Evolutionary conservation across 2,797 vertebrate species (phyloP).

Genomic region (Hoplostethus atlanticus): DNA sequence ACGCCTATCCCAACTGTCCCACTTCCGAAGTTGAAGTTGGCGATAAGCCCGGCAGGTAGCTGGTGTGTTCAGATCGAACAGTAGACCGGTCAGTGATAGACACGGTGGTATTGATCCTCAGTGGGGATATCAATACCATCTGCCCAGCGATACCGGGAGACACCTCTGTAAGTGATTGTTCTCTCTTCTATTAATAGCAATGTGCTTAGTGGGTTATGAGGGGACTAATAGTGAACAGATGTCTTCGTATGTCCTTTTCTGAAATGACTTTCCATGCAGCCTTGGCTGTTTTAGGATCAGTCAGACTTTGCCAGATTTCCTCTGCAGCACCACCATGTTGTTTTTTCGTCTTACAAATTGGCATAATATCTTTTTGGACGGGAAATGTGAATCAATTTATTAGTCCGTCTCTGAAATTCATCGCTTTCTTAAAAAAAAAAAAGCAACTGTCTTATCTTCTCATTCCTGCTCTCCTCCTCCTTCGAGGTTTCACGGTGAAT

Average conservation of each 20-base stretch:
- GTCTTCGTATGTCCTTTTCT: slow-evolving; percentile 12
- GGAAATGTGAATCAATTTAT: background rate
- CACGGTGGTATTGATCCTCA: slow-evolving; percentile 49
- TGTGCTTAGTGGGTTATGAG: slow-evolving; percentile 15
- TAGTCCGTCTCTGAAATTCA: slow-evolving; percentile 14
- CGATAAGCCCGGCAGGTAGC: background rate
- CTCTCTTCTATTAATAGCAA: slow-evolving; percentile 44
- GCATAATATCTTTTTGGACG: background rate
- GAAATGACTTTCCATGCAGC: slow-evolving; percentile 3
- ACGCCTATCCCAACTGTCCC: slow-evolving; percentile 16
- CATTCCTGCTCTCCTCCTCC: slow-evolving; percentile 19
- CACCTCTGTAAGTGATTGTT: background rate
- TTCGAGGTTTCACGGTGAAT: slow-evolving; percentile 22
- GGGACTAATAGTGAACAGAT: slow-evolving; percentile 51
- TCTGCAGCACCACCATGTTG: background rate
- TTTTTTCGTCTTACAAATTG: slow-evolving; percentile 17
- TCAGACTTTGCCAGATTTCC: slow-evolving; percentile 24
- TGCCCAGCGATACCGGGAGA: slow-evolving; percentile 25
- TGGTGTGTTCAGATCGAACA: slow-evolving; percentile 24
- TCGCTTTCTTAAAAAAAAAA: background rate
- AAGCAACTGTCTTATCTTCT: background rate
- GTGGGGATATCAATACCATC: slow-evolving; percentile 36
- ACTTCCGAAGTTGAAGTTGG: background rate
- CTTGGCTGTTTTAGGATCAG: slow-evolving; percentile 1
- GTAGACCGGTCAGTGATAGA: slow-evolving; percentile 47